Evolutionary conservation across 2,797 vertebrate genomes (phyloP).

Genomic region (Leptatherina wallacei): DNA sequence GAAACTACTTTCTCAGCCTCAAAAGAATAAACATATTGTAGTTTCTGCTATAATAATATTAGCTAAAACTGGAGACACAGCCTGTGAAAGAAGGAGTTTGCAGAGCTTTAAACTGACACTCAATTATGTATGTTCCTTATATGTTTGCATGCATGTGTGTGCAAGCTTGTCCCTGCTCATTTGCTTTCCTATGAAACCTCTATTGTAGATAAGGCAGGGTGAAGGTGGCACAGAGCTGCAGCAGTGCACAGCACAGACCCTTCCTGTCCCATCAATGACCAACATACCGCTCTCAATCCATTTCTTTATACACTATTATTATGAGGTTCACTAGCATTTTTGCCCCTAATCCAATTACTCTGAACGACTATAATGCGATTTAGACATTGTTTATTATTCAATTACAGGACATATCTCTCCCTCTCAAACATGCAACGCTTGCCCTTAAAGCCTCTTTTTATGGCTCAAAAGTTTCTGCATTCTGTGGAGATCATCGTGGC

Average conservation of each 20-base stretch:
- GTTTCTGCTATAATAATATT: conserved; percentile 23
- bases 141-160: conserved; percentile 30
- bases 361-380: conserved; percentile 80
- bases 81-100: conserved; percentile 1
- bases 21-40: conserved; percentile 5
- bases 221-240: conserved; percentile 39
- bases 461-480: conserved; percentile 74
- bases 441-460: conserved; percentile 74
- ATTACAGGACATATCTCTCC: conserved; percentile 76
- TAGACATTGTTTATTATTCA: conserved; percentile 83
- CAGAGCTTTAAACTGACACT: conserved; percentile 17
- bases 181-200: conserved; percentile 35
- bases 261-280: conserved; percentile 75
- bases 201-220: conserved; percentile 34
- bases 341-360: conserved; percentile 75
- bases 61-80: conserved; percentile 14
- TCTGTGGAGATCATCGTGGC: conserved; percentile 69
- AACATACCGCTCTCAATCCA: conserved; percentile 80
- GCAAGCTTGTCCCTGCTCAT: conserved; percentile 18
- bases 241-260: conserved; percentile 55
- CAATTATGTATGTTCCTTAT: conserved; percentile 36
- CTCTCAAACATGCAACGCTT: conserved; percentile 70
- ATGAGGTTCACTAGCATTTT: conserved; percentile 77
- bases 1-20: conserved; percentile 10
- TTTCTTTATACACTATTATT: conserved; percentile 82